Base-by-base conservation (phyloP, 2,797 vertebrate species). In the Anniella stebbinsi region DNA sequence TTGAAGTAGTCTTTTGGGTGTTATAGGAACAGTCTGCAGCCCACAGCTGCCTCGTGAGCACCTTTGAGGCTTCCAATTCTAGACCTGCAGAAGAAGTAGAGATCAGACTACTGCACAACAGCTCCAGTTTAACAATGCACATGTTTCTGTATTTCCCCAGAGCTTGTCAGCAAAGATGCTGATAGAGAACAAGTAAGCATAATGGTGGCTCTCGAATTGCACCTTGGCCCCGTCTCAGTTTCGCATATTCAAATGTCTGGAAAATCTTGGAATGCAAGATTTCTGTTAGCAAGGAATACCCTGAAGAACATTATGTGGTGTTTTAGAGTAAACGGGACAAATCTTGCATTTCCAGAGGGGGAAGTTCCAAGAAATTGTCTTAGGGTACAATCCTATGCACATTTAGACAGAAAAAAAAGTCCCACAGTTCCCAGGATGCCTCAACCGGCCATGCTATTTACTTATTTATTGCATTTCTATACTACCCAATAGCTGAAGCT, bases 121-220 rank as follows among this genome's bases (percentile, higher is more conserved):
- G 69, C 30, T 63, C 21, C 45, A 81, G 51, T 73, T 86, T 80
- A 48, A 54, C 21, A 73, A 63, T 60, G 41, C 57, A 33, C 23
- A 80, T 28, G 23, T 48, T 80, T 60, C 77, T 72, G 41, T 73
- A 86, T 86, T 86, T 86, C 54, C 87, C 87, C 78, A 82, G 67
- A 73, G 80, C 1, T 51, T 63, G 54, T 81, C 84, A 86, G 76
- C 84, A 86, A 36, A 23, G 17, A 81, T 90, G 67, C 77, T 86
- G 76, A 86, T 86, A 36, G 25, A 86, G 51, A 51, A 80, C 36
- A 86, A 51, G 30, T n/a, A n/a, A 80, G 82, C 73, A 84, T 17
- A 84, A 84, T 4, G 38, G 11, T 86, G 36, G 57, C 51, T 66
- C 66, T 48, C 77, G 75, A 86, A 90, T 51, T 90, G 83, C 51